Conservation (phyloP, 2,113 vertebrate genomes). For the Zingel zingel region DNA sequence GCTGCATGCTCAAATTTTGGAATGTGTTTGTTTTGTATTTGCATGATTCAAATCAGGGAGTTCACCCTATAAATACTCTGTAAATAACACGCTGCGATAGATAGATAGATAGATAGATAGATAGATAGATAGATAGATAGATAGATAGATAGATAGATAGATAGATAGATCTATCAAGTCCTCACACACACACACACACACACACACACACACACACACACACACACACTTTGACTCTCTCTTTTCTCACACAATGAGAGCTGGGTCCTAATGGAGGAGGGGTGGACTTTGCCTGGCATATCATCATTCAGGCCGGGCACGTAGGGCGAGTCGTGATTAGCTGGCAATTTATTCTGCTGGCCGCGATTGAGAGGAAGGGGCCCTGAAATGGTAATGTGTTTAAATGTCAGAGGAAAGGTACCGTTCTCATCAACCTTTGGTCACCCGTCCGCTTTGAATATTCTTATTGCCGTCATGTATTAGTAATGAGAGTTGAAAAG, state of each 20-base stretch:
- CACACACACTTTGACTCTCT: background rate
- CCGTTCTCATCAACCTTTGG: constrained; percentile 88
- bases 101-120: too few species aligned
- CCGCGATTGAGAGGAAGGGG: constrained; percentile 74
- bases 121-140: too few species aligned
- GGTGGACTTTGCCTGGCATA: constrained; percentile 56
- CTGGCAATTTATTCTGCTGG: constrained; percentile 82
- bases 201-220: background rate
- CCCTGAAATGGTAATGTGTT: constrained; percentile 87
- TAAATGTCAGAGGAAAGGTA: constrained; percentile 88
- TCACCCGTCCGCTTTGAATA: constrained; percentile 88
- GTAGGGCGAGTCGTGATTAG: constrained; percentile 80
- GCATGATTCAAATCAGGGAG: too few species aligned
- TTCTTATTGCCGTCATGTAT: constrained; percentile 89
- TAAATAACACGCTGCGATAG: background rate
- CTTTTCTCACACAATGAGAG: constrained; percentile 49
- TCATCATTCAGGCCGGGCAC: constrained; percentile 78
- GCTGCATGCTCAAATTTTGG: too few species aligned
- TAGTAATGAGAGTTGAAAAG: constrained; percentile 89
- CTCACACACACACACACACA: too few species aligned
- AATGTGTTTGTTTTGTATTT: too few species aligned
- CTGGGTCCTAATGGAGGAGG: constrained; percentile 55
- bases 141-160: too few species aligned
- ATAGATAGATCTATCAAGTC: background rate
- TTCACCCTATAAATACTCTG: too few species aligned